Conservation (phyloP, 2,797 vertebrate species). For the Chelon labrosus region DNA sequence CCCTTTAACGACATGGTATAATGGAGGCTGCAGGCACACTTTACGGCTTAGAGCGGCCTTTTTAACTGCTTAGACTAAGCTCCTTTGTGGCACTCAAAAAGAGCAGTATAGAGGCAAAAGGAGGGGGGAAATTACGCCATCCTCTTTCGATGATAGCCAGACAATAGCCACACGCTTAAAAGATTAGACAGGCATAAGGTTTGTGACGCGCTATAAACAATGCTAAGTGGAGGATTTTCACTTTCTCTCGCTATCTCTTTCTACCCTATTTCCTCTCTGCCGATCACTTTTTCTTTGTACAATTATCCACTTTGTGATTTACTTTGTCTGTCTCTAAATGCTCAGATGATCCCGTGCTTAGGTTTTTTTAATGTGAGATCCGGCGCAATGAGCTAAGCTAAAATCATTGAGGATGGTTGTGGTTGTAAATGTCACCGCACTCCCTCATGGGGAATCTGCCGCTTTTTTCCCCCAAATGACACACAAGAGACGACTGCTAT, state of each 20-base stretch:
- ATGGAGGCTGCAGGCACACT: conserved; percentile 67
- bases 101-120: conserved; percentile 25
- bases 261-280: background rate
- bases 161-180: conserved; percentile 68
- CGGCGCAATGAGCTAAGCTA: conserved; percentile 36
- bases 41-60: conserved; percentile 68
- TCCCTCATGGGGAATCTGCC: conserved; percentile 33
- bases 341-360: conserved; percentile 42
- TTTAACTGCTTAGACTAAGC: conserved; percentile 75
- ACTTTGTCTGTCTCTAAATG: conserved; percentile 45
- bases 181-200: conserved; percentile 64
- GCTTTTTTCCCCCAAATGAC: conserved; percentile 1
- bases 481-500: conserved; percentile 46
- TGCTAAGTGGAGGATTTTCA: conserved; percentile 63
- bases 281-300: conserved; percentile 44
- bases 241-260: conserved; percentile 26
- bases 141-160: conserved; percentile 62
- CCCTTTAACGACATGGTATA: conserved; percentile 55
- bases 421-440: conserved; percentile 69
- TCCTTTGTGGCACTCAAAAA: conserved; percentile 66
- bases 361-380: conserved; percentile 39
- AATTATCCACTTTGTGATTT: conserved; percentile 65
- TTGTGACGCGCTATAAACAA: conserved; percentile 56
- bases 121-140: conserved; percentile 18
- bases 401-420: conserved; percentile 55